Base-by-base conservation (phyloP, 2,797 vertebrate species). In the Anableps anableps region DNA sequence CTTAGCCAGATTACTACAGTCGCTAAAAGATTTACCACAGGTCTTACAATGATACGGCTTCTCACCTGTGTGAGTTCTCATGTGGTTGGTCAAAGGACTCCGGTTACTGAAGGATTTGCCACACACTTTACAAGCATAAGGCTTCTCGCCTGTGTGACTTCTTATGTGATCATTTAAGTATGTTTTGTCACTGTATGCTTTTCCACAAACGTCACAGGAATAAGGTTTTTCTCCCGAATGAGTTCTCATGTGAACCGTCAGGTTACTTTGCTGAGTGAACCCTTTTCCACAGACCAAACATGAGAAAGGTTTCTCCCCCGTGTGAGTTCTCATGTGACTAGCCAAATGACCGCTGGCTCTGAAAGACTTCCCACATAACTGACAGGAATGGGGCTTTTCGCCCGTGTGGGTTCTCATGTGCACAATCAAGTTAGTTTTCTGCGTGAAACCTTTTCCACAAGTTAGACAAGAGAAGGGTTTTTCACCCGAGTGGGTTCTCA, bases 401-500 rank as follows among this genome's bases (percentile, higher is more conserved):
- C 68, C 68, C 14, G 68, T 70, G 41, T 70, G 68, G 38, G 68
- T 70, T 45, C 68, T 70, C 68, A 70, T 45, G 41, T 70, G 68
- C 13, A 70, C 68, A n/a, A 70, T 70, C 68, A 70, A n/a, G 68
- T 70, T 70, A 43, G 68, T 70, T 70, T 70, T 70, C 41, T 70
- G 68, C 2, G 68, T 70, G 41, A 70, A 70, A n/a, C 68, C 38
- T 70, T 70, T 70, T n/a, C 68, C 41, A 70, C 68, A 70, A 26
- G 41, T 70, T 43, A 70, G 23, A 70, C 68, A 70, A n/a, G 38
- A 70, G 26, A 70, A 70, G 4, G 48, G 51, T 68, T 51, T 41
- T 51, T 66, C 45, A 38, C 62, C 60, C 3, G 70, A 51, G 48
- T 36, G 53, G 38, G 26, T 78, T 70, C 64, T 23, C 36, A 53